Conservation (phyloP, 1,140 invertebrate species). For the Ceratoteleas bidentatus region DNA sequence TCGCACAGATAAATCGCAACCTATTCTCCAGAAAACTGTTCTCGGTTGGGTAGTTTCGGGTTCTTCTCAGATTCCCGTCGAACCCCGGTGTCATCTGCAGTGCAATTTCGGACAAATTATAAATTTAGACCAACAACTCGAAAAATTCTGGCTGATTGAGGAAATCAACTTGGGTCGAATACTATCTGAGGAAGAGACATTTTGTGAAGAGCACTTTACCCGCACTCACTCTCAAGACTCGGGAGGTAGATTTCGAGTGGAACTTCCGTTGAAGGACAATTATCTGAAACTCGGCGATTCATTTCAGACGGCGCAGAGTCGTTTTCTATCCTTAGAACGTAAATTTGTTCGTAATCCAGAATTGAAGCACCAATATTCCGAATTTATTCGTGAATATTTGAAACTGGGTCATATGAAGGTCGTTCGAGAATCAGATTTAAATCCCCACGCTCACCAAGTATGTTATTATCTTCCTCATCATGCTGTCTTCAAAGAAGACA, state of each 20-base stretch:
- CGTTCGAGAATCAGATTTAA: too few relatives aligned
- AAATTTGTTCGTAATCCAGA: conserved; percentile 18
- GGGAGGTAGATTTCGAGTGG: conserved; percentile 64
- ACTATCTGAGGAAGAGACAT: conserved; percentile 1
- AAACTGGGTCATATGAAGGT: conserved; percentile 15
- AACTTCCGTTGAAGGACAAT: conserved; percentile 57
- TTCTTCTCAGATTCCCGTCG: neutral
- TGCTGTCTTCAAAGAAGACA: conserved; percentile 14
- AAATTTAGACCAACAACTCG: neutral
- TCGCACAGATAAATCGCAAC: neutral
- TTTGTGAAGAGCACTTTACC: conserved; percentile 61
- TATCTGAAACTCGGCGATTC: conserved; percentile 28
- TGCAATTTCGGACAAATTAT: neutral
- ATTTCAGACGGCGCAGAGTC: conserved; percentile 24
- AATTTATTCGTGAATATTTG: conserved; percentile 23
- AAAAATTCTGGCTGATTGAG: conserved; percentile 4
- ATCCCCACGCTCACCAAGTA: neutral
- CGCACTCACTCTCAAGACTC: conserved; percentile 48
- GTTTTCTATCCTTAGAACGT: conserved; percentile 15
- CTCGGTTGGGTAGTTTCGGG: conserved; percentile 15
- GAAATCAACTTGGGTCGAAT: neutral
- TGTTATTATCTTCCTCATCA: conserved; percentile 11
- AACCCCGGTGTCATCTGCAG: neutral
- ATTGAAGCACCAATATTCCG: conserved; percentile 15
- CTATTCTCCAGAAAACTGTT: conserved; percentile 5